Conservation (phyloP, 2,888 invertebrate species). For the Neuroscelio doddi region DNA sequence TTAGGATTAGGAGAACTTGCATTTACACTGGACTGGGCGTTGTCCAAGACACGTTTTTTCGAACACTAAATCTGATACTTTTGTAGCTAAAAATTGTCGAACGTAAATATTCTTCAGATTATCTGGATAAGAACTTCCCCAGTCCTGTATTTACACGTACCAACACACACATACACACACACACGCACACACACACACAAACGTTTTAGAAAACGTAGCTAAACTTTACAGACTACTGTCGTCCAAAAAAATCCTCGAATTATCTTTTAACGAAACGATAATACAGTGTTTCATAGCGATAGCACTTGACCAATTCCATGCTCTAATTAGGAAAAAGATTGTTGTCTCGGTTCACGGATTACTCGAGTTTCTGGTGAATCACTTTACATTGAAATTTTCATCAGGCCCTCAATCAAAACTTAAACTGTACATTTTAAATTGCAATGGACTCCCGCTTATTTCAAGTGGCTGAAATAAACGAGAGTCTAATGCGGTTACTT, state of each 20-base stretch:
- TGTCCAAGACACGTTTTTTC: too few species aligned
- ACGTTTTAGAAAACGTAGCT: slow-evolving; percentile 17
- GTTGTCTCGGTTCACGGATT: slow-evolving; percentile 36
- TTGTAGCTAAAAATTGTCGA: too few species aligned
- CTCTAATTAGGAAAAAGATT: slow-evolving; percentile 54
- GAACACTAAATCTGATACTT: too few species aligned
- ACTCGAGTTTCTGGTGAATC: slow-evolving; percentile 8
- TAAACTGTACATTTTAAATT: too few species aligned
- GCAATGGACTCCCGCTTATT: too few species aligned
- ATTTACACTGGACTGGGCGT: slow-evolving; percentile 13
- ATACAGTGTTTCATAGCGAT: slow-evolving; percentile 58
- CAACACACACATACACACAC: too few species aligned
- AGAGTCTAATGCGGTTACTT: too few species aligned
- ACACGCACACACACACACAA: not conserved
- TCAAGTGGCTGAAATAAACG: too few species aligned
- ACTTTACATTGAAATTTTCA: slow-evolving; percentile 29
- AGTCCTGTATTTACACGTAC: slow-evolving; percentile 8
- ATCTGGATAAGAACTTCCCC: not conserved
- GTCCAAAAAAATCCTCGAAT: slow-evolving; percentile 27
- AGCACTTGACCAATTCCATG: slow-evolving; percentile 67
- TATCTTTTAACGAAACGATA: slow-evolving; percentile 44
- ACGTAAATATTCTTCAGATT: too few species aligned
- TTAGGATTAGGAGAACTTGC: slow-evolving; percentile 9
- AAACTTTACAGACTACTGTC: slow-evolving; percentile 17
- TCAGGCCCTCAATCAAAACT: too few species aligned